A percentile compares a stretch with the other conserved stretches of the same genome.
These are phyloP conservation scores for Eupithecia subumbrata DNA, from an alignment of 2,888 invertebrate species.

Conservation along the genomic window DNA sequence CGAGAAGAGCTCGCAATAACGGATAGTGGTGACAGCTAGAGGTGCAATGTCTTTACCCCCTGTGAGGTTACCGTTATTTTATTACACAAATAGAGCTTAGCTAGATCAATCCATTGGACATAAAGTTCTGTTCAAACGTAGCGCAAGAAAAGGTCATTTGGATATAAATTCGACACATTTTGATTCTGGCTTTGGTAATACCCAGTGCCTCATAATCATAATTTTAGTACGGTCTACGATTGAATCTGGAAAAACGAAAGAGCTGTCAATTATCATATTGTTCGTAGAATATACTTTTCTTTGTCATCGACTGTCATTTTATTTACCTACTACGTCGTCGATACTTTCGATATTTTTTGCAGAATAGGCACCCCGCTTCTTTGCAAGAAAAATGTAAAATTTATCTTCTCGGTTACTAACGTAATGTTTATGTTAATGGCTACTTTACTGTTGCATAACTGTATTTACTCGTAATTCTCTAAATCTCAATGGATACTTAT, in stretches of 20 bases:
- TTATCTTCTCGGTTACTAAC: not conserved
- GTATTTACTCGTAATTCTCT: not conserved
- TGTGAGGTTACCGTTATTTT: slow-evolving; percentile 5
- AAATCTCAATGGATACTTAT: not conserved
- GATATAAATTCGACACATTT: not conserved
- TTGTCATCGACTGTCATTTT: not conserved
- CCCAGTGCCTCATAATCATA: not conserved
- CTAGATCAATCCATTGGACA: not conserved
- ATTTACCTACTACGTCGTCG: not conserved
- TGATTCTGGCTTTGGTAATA: not conserved
- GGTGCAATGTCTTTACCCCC: slow-evolving; percentile 18
- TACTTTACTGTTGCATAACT: slow-evolving; percentile 3
- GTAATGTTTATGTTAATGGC: not conserved
- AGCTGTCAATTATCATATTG: not conserved
- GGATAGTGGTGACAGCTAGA: slow-evolving; percentile 19
- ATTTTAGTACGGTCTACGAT: not conserved
- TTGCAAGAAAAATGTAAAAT: not conserved
- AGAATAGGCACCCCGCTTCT: not conserved
- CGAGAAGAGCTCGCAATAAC: slow-evolving; percentile 11
- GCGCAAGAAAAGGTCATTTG: not conserved
- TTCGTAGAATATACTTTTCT: not conserved
- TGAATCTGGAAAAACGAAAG: too few relatives aligned
- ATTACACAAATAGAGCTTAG: not conserved
- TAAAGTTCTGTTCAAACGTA: not conserved
- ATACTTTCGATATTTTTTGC: not conserved